phyloP scores from a whole-genome alignment of 2,113 vertebrate genomes.

The Phaethornis superciliosus region DNA sequence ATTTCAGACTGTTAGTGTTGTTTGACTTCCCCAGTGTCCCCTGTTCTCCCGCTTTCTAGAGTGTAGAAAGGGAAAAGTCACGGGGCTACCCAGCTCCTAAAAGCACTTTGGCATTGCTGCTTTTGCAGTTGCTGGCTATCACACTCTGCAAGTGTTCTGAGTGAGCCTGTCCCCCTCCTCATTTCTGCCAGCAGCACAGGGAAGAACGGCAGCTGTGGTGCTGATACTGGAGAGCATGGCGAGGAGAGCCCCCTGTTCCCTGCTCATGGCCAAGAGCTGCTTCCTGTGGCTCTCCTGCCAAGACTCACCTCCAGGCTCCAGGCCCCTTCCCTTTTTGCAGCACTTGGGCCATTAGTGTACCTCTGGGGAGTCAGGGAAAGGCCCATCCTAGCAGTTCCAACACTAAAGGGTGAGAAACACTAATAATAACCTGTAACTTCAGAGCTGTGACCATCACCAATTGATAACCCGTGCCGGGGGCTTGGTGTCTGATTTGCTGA shows the following conservation, averaged over 20 bases:
- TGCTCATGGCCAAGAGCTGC: background rate
- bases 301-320: too few relatives aligned
- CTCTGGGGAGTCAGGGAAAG: background rate
- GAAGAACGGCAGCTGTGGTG: background rate
- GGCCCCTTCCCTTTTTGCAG: background rate
- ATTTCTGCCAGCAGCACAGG: background rate
- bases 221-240: background rate
- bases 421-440: background rate
- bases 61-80: constrained; percentile 43
- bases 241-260: background rate
- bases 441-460: background rate
- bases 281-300: background rate
- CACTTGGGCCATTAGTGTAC: background rate
- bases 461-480: accelerated
- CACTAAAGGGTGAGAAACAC: constrained; percentile 27
- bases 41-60: background rate
- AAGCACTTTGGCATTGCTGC: constrained; percentile 52
- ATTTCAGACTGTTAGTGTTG: accelerated
- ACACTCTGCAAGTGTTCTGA: background rate
- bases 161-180: background rate
- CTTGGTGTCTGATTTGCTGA: background rate
- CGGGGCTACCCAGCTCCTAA: constrained; percentile 25
- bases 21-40: background rate
- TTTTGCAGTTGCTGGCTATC: background rate
- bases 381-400: background rate